Conservation (phyloP, 2,113 vertebrate genomes). For the Nyctibius bracteatus region DNA sequence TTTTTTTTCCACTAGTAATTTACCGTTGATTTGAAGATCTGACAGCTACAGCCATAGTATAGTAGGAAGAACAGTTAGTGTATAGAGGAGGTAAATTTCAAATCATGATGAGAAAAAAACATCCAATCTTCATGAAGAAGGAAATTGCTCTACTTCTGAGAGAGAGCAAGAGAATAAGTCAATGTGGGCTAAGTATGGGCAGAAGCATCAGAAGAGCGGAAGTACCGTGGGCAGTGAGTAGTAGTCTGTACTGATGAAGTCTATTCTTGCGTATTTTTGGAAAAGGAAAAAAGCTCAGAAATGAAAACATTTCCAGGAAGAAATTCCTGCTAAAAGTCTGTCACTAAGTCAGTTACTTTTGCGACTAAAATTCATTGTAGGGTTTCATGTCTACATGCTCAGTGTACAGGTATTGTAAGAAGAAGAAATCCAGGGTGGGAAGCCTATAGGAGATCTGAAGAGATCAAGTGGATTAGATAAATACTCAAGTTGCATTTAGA, state of each 20-base stretch:
- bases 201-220: not conserved
- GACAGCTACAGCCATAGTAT: conserved; percentile 45
- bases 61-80: not conserved
- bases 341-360: not conserved
- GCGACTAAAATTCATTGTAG: not conserved
- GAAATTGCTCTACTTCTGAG: not conserved
- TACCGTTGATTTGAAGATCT: conserved; percentile 58
- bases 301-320: not conserved
- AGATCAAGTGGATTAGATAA: conserved; percentile 15
- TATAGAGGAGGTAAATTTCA: conserved; percentile 20
- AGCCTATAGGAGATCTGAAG: not conserved
- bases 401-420: not conserved
- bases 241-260: not conserved
- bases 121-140: conserved; percentile 7
- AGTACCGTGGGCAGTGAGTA: not conserved
- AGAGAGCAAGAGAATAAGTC: not conserved
- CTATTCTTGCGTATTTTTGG: not conserved
- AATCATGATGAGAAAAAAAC: not conserved
- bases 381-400: not conserved
- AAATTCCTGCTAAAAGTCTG: not conserved
- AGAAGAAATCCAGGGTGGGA: not conserved
- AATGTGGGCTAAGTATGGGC: not conserved
- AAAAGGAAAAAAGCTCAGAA: not conserved
- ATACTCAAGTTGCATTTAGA: not conserved
- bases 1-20: conserved; percentile 57